phyloP scores from a whole-genome alignment of 1,140 invertebrate genomes.

The Papilio polytes region DNA sequence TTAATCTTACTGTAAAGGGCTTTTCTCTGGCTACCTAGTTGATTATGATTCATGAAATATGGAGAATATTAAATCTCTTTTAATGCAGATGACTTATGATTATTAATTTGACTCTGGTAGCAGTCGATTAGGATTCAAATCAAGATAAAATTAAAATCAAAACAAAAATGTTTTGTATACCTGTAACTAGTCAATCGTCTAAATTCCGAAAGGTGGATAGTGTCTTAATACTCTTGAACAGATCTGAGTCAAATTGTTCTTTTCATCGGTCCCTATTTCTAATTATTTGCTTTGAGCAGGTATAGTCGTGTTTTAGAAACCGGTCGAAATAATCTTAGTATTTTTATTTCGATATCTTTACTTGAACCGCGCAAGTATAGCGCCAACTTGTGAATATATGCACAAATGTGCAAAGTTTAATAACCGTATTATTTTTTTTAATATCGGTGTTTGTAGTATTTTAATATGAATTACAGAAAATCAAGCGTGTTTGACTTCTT shows the following conservation, averaged over 20 bases:
- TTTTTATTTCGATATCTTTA: neutral
- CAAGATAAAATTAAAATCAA: neutral
- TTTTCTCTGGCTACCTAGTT: neutral
- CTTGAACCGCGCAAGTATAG: neutral
- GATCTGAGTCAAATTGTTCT: neutral
- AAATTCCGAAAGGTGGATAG: neutral
- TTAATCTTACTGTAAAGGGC: neutral
- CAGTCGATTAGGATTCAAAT: neutral
- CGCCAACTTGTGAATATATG: neutral
- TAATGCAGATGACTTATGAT: neutral
- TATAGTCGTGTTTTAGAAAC: neutral
- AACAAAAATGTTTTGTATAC: neutral
- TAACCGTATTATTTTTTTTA: neutral
- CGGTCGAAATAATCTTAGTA: neutral
- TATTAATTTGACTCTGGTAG: neutral
- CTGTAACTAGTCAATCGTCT: neutral
- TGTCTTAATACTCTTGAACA: neutral
- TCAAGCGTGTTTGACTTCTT: neutral
- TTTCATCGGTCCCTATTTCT: neutral
- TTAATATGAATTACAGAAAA: too few species aligned
- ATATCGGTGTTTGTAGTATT: neutral
- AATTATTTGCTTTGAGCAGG: constrained; percentile 5
- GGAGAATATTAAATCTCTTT: neutral
- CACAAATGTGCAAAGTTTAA: too few species aligned
- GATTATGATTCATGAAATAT: constrained; percentile 14